Evolutionary conservation across 2,888 invertebrate species (phyloP), one percentile per base, ranked within the genome.

Genomic region (Ormyrus rosae): DNA sequence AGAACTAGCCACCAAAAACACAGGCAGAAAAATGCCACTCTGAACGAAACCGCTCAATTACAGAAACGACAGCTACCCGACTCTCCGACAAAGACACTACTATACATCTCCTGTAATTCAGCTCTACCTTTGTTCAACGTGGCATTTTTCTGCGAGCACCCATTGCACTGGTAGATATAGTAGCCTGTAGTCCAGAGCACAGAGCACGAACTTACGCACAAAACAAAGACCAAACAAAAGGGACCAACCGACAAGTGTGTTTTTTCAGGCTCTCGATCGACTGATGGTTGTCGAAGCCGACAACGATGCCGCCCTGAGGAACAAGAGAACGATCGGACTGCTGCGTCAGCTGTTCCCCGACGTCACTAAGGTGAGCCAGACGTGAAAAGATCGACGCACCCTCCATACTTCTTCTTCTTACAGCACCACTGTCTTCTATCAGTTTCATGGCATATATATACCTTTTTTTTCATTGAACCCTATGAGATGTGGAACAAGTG

Each of bases 301-400:
- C 89, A 92, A 92, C 89, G 93, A 94, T 89, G 91, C 93, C 84
- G 93, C 94, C 89, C 93, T 94, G 85, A 93, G 95, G 87, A 95
- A 94, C 91, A 96, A 95, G 91, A 92, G 95, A 88, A 96, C 95
- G 85, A 95, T 96, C 88, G 95, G 95, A 86, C 93, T 95, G 87
- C 92, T 95, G 84, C 92, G 95, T 79, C 94, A 95, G 87, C 92
- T 95, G 80, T 96, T 96, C 92, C 95, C 95, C 58, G 93, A 93
- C 78, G 92, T 95, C 85, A 94, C 95, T 83, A 94, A 95, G 95
- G 95, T 96, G 93, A 91, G 88, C 85, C 51, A 63, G 65, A 75
- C 60, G 58, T 45, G 13, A 74, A 50, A 34, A 19, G 19, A 19
- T 19, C 19, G 19, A 19, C 13, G 51, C 53, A 45, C 53, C 53